These are phyloP conservation scores for Diarsia brunnea DNA, from an alignment of 2,888 invertebrate genomes.

Conservation along the genomic window DNA sequence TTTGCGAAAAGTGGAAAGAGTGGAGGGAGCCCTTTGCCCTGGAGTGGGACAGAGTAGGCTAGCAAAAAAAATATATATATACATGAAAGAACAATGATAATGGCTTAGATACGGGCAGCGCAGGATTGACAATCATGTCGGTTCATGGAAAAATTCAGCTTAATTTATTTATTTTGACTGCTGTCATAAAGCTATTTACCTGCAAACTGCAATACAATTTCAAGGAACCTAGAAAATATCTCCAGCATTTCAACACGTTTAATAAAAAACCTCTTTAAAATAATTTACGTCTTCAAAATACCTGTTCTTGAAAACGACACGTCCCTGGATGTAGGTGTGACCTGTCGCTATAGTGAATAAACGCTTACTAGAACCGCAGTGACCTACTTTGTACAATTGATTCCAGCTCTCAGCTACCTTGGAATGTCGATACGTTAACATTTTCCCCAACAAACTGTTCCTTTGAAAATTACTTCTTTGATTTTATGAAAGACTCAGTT, in stretches of 20 bases:
- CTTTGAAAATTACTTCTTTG: slow-evolving; percentile 25
- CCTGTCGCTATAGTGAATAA: slow-evolving; percentile 34
- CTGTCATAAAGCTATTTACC: not conserved
- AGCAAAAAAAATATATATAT: too few species aligned
- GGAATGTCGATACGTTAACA: slow-evolving; percentile 35
- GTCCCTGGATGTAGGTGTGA: slow-evolving; percentile 10
- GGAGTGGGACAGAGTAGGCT: too few species aligned
- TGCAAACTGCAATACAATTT: not conserved
- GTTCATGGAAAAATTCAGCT: not conserved
- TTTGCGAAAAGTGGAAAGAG: too few species aligned
- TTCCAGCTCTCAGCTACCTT: slow-evolving; percentile 41
- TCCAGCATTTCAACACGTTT: not conserved
- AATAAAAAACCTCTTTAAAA: not conserved
- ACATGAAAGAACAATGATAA: too few species aligned
- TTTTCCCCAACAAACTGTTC: slow-evolving; percentile 21
- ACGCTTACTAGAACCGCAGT: slow-evolving; percentile 46
- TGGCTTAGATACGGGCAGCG: too few species aligned
- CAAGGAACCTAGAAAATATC: not conserved
- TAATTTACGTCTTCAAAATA: not conserved
- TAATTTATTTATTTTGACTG: not conserved
- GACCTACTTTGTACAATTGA: slow-evolving; percentile 59
- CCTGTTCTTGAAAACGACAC: not conserved
- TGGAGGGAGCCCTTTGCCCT: too few species aligned
- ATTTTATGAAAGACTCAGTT: not conserved
- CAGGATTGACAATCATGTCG: not conserved